These are phyloP conservation scores for Tromatobia lineatoria DNA, from an alignment of 2,888 invertebrate genomes.

Conservation along the genomic window DNA sequence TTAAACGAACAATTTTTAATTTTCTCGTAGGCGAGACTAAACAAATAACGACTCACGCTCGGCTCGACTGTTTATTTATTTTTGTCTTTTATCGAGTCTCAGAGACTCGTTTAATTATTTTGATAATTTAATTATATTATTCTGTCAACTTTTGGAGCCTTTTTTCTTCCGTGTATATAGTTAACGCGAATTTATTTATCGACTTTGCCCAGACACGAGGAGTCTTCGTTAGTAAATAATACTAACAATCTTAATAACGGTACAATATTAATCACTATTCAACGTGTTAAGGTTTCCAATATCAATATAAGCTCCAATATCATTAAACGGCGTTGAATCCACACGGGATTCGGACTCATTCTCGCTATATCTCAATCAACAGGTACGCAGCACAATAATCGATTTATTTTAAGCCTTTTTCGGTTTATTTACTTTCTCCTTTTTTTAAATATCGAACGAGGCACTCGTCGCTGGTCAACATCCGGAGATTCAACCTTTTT, in stretches of 20 bases:
- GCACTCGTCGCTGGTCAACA: conserved; percentile 25
- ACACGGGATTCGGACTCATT: conserved; percentile 38
- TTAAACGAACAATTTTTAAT: conserved; percentile 51
- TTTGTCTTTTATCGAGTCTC: conserved; percentile 25
- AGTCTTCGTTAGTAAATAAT: conserved; percentile 62
- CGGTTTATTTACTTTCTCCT: conserved; percentile 23
- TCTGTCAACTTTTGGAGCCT: conserved; percentile 20
- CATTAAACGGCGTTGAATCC: conserved; percentile 57
- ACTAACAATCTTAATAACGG: conserved; percentile 63
- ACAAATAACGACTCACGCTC: conserved; percentile 61
- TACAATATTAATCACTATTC: conserved; percentile 67
- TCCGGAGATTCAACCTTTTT: conserved; percentile 1
- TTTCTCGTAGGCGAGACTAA: conserved; percentile 31
- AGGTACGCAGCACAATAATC: conserved; percentile 65
- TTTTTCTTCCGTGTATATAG: conserved; percentile 29
- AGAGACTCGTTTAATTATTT: conserved; percentile 43
- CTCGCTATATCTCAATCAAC: conserved; percentile 51
- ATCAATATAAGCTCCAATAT: conserved; percentile 67
- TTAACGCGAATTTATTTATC: conserved; percentile 18
- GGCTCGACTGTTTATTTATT: conserved; percentile 47
- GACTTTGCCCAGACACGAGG: conserved; percentile 45
- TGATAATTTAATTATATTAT: conserved; percentile 24
- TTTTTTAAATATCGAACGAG: conserved; percentile 19
- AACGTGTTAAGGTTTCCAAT: conserved; percentile 65
- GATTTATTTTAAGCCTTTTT: conserved; percentile 41